Evolutionary conservation across 2,797 vertebrate genomes (phyloP).

Genomic region (Falco naumanni): DNA sequence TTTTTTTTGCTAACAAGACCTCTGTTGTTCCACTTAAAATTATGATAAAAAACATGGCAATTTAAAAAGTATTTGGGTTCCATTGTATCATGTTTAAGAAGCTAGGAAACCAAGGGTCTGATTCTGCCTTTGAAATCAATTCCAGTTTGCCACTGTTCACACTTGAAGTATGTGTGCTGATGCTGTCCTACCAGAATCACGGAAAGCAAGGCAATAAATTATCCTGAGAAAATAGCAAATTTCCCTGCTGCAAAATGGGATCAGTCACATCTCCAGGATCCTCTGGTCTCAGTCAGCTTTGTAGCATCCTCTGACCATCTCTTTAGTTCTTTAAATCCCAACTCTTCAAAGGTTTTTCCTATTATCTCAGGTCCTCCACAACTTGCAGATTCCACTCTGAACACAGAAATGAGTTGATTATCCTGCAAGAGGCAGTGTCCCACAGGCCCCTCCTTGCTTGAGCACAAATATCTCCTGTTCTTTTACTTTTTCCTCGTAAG

Average conservation of each 20-base stretch:
- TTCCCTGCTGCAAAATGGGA: neutral
- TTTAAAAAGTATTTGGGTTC: neutral
- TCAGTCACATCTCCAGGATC: neutral
- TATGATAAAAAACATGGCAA: neutral
- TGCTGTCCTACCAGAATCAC: neutral
- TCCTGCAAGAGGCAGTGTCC: no score
- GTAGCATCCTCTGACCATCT: neutral
- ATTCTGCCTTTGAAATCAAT: neutral
- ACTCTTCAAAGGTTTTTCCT: fast-evolving
- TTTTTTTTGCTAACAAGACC: constrained; percentile 13
- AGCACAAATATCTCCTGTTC: neutral
- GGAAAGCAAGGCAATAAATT: neutral
- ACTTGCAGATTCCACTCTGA: neutral
- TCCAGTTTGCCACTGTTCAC: neutral
- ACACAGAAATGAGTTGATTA: neutral
- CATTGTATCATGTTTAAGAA: neutral
- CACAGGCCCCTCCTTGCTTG: neutral
- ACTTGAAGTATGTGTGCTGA: neutral
- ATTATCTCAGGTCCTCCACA: neutral
- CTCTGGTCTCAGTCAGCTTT: neutral
- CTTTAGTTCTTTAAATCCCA: neutral
- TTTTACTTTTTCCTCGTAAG: neutral
- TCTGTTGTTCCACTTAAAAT: neutral
- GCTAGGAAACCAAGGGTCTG: neutral
- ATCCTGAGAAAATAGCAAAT: neutral